Conservation (phyloP, 2,888 invertebrate genomes). For the Eupithecia subfuscata region DNA sequence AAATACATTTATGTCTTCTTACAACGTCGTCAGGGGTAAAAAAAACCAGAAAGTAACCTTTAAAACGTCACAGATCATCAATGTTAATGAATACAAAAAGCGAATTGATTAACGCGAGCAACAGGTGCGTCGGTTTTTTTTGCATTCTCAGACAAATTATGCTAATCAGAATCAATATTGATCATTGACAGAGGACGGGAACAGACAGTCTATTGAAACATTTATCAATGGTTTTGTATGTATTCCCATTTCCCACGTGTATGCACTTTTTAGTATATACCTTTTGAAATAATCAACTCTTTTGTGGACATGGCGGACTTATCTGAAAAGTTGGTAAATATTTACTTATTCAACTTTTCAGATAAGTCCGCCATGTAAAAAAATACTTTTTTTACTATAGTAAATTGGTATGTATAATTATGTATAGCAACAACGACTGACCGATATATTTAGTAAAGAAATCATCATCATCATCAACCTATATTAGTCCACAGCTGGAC, state of each 20-base stretch:
- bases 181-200: slow-evolving; percentile 18
- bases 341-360: no score
- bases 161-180: slow-evolving; percentile 28
- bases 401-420: no score
- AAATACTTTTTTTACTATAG: no score
- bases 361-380: no score
- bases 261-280: no score
- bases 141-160: slow-evolving; percentile 25
- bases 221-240: slow-evolving; percentile 14
- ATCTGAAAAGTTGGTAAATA: not conserved
- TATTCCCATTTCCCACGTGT: slow-evolving; percentile 2
- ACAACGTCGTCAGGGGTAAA: no score
- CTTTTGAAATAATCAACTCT: not conserved
- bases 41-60: no score
- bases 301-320: not conserved
- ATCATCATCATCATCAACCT: no score
- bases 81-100: slow-evolving; percentile 17
- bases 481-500: no score
- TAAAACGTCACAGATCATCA: not conserved
- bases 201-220: slow-evolving; percentile 22
- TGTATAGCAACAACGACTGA: no score
- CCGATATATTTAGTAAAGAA: no score
- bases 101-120: slow-evolving; percentile 12
- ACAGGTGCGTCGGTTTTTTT: slow-evolving; percentile 27
- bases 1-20: no score